Evolutionary conservation across 2,888 invertebrate species (phyloP), one percentile per base, ranked within the genome.

Genomic region (Deilephila porcellus): DNA sequence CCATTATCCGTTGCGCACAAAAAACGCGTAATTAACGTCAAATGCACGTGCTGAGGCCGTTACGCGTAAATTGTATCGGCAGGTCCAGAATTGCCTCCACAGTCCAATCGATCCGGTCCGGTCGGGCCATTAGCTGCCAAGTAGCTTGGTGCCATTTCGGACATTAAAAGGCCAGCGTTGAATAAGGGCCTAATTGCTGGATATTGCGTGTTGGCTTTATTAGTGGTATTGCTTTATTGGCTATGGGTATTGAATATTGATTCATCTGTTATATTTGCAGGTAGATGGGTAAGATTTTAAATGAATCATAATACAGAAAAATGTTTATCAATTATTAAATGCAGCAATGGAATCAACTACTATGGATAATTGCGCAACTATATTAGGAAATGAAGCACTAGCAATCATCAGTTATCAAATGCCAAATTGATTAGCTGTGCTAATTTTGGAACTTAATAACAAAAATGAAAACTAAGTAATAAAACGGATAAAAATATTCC

Each of bases 111-210:
- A 45, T 67, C 67, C 45, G 52, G 25, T 11, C 67, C 52, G 52
- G 52, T 14, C 32, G 32, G 32, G 14, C 71, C 71, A 71, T 71
- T 71, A 71, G 34, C 56, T 32, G 56, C 6, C 14, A 45, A 25
- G 67, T 52, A 67, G 45, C 56, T 17, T 56, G 45, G 45, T 67
- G 67, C 25, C 45, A 67, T 52, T 59, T 29, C n/a, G 70, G 56
- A 60, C 25, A 73, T 73, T 73, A 73, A 73, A 67, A 45, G 37
- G 59, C 64, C 67, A 56, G 29, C 32, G 32, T 56, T 56, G 71
- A 71, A 56, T 71, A 59, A 56, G 71, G 71, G 32, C 53, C 59
- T 59, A 59, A 71, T 71, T 71, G 71, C 20, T 8, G 52, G 32
- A 59, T 59, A 59, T 71, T 59, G 71, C 56, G 59, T 34, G 59